phyloP scores from a whole-genome alignment of 2,888 invertebrate genomes.

The Ochropleura plecta region DNA sequence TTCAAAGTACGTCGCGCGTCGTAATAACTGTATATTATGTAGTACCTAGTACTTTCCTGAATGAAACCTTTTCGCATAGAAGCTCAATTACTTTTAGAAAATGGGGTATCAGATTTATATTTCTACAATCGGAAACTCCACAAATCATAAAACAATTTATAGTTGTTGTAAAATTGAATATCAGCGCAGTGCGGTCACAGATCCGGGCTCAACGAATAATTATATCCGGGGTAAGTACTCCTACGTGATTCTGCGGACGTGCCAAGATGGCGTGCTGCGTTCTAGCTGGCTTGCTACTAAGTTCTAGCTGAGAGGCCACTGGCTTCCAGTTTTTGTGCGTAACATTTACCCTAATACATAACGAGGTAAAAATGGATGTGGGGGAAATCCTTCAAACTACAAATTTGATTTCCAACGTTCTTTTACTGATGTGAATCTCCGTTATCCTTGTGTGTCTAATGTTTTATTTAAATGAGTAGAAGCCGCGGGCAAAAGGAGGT shows the following conservation, averaged over 20 bases:
- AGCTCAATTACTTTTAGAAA: not conserved
- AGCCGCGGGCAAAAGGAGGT: not conserved
- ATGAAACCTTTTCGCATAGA: too few relatives aligned
- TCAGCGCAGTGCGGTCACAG: conserved; percentile 64
- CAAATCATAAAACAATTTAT: conserved; percentile 46
- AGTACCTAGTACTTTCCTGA: too few relatives aligned
- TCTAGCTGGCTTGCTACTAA: conserved; percentile 27
- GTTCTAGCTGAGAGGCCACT: conserved; percentile 13
- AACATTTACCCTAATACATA: not conserved
- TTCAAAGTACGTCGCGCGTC: too few relatives aligned
- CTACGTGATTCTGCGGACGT: conserved; percentile 80
- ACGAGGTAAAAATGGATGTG: not conserved
- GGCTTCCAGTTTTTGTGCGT: conserved; percentile 7
- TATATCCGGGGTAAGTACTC: conserved; percentile 82
- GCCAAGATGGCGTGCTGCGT: conserved; percentile 69
- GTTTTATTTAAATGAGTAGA: not conserved
- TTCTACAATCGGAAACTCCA: not conserved
- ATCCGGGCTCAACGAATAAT: conserved; percentile 79
- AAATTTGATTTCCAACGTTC: not conserved
- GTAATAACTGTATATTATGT: too few relatives aligned
- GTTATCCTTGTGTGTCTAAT: not conserved
- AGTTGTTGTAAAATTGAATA: conserved; percentile 73
- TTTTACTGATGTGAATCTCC: not conserved
- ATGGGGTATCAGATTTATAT: not conserved
- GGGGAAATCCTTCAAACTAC: not conserved